Conservation (phyloP, 1,140 invertebrate species). For the Zaprionus nigranus region DNA sequence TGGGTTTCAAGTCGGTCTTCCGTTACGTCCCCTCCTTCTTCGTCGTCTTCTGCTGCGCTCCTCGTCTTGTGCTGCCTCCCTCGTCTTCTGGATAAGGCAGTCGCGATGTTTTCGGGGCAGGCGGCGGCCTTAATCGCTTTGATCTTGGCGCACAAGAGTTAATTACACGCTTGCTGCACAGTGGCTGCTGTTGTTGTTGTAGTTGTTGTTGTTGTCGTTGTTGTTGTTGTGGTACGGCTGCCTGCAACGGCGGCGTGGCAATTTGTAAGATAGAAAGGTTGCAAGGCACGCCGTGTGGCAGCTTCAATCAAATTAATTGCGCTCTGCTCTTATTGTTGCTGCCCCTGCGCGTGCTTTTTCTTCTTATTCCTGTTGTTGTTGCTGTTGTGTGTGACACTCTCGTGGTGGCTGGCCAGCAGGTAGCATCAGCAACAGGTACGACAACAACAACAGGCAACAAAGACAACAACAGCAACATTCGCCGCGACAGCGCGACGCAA, state of each 20-base stretch:
- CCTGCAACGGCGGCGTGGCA: conserved; percentile 51
- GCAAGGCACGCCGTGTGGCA: conserved; percentile 75
- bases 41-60: neutral
- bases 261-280: conserved; percentile 75
- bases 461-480: conserved; percentile 3
- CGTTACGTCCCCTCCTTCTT: neutral
- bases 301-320: conserved; percentile 84
- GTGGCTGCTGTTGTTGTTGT: conserved; percentile 34
- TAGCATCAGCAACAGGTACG: conserved; percentile 7
- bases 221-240: conserved; percentile 35
- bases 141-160: conserved; percentile 83
- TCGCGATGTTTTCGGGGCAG: conserved; percentile 23
- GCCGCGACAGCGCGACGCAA: neutral
- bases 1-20: neutral
- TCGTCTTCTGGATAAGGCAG: neutral
- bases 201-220: conserved; percentile 31
- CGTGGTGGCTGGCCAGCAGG: conserved; percentile 37
- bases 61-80: neutral
- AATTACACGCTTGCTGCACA: conserved; percentile 84
- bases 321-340: conserved; percentile 22
- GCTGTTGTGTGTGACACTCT: conserved; percentile 49
- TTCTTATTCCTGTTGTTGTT: neutral
- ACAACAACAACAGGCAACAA: neutral
- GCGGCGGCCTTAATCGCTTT: conserved; percentile 83
- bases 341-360: conserved; percentile 11